Evolutionary conservation across 2,113 vertebrate species (phyloP).

Genomic region (Taurulus bubalis): DNA sequence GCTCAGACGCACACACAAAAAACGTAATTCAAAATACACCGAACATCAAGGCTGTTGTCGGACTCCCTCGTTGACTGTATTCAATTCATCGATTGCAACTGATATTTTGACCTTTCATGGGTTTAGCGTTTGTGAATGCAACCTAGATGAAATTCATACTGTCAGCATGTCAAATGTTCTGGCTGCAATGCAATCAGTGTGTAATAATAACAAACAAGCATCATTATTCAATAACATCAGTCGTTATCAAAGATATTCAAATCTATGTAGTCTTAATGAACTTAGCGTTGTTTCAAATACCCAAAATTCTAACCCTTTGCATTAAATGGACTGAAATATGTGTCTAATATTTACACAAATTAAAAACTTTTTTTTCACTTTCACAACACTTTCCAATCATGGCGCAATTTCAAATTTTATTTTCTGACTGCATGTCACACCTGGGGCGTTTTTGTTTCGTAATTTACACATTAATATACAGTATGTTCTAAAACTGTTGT

Average conservation of each 20-base stretch:
- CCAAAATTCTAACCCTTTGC: neutral
- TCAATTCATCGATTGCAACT: slow-evolving; percentile 6
- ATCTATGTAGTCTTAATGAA: neutral
- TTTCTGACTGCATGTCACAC: no score
- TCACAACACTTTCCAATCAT: neutral
- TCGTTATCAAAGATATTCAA: neutral
- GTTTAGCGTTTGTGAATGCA: slow-evolving; percentile 9
- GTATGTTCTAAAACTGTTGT: no score
- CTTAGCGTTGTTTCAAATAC: neutral
- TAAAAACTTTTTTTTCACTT: neutral
- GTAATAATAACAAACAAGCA: neutral
- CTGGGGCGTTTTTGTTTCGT: no score
- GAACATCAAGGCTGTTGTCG: slow-evolving; percentile 39
- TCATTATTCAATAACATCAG: neutral
- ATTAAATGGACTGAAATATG: neutral
- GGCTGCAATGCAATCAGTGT: neutral
- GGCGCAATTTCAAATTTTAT: no score
- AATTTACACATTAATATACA: no score
- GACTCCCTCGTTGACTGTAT: slow-evolving; percentile 19
- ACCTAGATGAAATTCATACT: slow-evolving; percentile 5
- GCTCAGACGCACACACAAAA: slow-evolving; percentile 31
- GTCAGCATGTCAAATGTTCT: slow-evolving; percentile 1
- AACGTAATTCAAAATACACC: slow-evolving; percentile 44
- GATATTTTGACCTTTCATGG: slow-evolving; percentile 83
- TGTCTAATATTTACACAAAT: neutral